Evolutionary conservation across 2,888 invertebrate species (phyloP), one percentile per base, ranked within the genome.

Genomic region (Meta bourneti): DNA sequence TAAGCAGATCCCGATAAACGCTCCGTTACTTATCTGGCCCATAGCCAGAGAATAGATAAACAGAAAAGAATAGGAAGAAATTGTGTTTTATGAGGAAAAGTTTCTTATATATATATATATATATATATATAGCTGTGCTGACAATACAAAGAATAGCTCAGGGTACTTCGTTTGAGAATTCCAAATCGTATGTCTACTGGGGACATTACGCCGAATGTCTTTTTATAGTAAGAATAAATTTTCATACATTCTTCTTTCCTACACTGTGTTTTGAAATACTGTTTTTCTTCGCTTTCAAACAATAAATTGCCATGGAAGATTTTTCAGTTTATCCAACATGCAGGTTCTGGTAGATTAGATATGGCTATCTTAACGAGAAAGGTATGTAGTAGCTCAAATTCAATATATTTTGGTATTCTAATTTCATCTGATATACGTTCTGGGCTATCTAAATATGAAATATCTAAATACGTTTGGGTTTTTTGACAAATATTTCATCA

Each of bases 201-300:
- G 89, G 75, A 88, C 82, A 89, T 82, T 77, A 89, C 82, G 82
- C 61, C 52, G 75, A 89, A 89, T 89, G 77, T 82, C 70, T 82
- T 89, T 89, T 89, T 89, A 89, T 82, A 89, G 89, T 51, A n/a
- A 34, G 77, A 69, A 89, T 89, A 89, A 89, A 89, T 89, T 89
- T 82, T 89, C 77, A 89, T 89, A 70, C 75, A 75, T 77, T 74
- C 48, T 72, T 79, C 71, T 79, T 71, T 86, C 20, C 61, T 8
- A 7, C n/a, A 34, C 48, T 70, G 52, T 79, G 54, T 77, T 77
- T 81, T 49, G 75, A 82, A 77, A 82, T n/a, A 89, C 34, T 48
- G 61, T 82, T 89, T 34, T 81, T 61, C 61, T 75, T 70, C 52
- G 49, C 69, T 13, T 69, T 20, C 52, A 69, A 11, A 34, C 34